These are phyloP conservation scores for Aphelenchoides bicaudatus DNA, from an alignment of 2,888 invertebrate species.

Conservation along the genomic window DNA sequence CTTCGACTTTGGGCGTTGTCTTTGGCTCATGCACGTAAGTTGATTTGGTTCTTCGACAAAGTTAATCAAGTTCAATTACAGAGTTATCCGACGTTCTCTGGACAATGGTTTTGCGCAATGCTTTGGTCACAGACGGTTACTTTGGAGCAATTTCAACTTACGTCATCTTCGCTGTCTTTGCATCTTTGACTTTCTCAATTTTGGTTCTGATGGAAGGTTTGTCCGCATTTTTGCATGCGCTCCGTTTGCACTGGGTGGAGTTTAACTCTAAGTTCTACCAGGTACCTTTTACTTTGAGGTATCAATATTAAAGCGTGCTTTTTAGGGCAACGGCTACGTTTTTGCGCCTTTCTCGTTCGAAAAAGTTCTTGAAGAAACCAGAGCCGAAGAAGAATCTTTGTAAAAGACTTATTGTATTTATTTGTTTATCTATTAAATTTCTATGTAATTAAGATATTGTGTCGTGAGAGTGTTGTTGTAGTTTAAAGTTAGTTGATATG, in stretches of 20 bases:
- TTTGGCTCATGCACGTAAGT: slow-evolving; percentile 57
- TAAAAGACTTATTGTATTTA: no score
- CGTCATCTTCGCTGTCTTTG: slow-evolving; percentile 58
- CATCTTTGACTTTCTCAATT: slow-evolving; percentile 58
- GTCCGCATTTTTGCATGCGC: slow-evolving; percentile 61
- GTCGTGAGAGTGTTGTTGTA: no score
- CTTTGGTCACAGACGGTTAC: slow-evolving; percentile 65
- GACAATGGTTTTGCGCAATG: slow-evolving; percentile 75
- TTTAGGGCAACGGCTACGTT: slow-evolving; percentile 78
- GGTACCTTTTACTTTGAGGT: no score
- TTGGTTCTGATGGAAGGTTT: slow-evolving; percentile 61
- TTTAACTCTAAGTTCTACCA: no score
- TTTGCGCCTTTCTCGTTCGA: slow-evolving; percentile 93
- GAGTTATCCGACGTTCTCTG: slow-evolving; percentile 85
- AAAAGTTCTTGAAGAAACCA: slow-evolving; percentile 54
- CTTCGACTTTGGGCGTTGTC: slow-evolving; percentile 60
- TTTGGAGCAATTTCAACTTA: slow-evolving; percentile 58
- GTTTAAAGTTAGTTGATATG: no score
- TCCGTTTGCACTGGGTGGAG: slow-evolving; percentile 62
- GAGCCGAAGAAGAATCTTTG: slow-evolving; percentile 20
- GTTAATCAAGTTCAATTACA: slow-evolving; percentile 59
- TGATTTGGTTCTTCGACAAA: slow-evolving; percentile 6
- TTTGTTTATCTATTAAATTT: no score
- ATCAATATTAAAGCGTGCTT: no score
- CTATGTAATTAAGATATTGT: no score